Percentiles rank a stretch among this genome's conserved stretches.
phyloP scores from a whole-genome alignment of 2,797 vertebrate genomes.

The Chelidonichthys spinosus region DNA sequence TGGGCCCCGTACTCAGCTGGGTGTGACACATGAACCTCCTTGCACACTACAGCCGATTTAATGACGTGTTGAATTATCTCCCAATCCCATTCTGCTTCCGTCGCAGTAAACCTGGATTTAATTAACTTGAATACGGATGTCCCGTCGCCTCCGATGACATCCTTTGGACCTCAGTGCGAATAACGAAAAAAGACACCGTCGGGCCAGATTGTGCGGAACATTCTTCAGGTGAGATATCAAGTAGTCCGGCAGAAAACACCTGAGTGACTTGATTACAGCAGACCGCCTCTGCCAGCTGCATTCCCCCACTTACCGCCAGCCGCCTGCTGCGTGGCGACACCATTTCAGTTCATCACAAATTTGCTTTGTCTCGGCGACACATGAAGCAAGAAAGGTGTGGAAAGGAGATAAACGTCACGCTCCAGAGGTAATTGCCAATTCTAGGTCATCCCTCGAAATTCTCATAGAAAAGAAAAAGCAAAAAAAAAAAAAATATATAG shows the following conservation, averaged over 20 bases:
- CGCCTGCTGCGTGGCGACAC: constrained; percentile 19
- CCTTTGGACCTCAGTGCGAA: constrained; percentile 28
- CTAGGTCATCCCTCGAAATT: constrained; percentile 50
- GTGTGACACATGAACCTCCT: constrained; percentile 68
- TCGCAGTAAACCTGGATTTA: constrained; percentile 45
- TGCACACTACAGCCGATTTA: constrained; percentile 57
- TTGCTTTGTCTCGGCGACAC: constrained; percentile 63
- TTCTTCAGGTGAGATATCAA: constrained; percentile 48
- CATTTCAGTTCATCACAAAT: constrained; percentile 66
- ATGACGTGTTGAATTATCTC: constrained; percentile 75
- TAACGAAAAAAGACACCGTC: constrained; percentile 16
- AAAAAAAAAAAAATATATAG: constrained; percentile 2
- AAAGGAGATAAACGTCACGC: constrained; percentile 62
- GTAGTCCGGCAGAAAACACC: neutral
- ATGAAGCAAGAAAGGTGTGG: constrained; percentile 57
- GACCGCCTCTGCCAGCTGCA: neutral
- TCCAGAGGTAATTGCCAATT: constrained; percentile 61
- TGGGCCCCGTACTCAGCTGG: constrained; percentile 22
- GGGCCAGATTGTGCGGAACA: neutral
- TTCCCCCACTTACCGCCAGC: constrained; percentile 18
- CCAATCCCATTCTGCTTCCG: constrained; percentile 68
- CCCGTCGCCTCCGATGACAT: constrained; percentile 25
- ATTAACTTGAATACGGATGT: constrained; percentile 53
- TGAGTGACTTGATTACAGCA: neutral
- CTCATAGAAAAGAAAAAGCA: constrained; percentile 13